Percentiles rank a stretch among this genome's conserved stretches.
These are phyloP conservation scores for Gymnopithys bicolor DNA, from an alignment of 2,797 vertebrate species.

Conservation along the genomic window DNA sequence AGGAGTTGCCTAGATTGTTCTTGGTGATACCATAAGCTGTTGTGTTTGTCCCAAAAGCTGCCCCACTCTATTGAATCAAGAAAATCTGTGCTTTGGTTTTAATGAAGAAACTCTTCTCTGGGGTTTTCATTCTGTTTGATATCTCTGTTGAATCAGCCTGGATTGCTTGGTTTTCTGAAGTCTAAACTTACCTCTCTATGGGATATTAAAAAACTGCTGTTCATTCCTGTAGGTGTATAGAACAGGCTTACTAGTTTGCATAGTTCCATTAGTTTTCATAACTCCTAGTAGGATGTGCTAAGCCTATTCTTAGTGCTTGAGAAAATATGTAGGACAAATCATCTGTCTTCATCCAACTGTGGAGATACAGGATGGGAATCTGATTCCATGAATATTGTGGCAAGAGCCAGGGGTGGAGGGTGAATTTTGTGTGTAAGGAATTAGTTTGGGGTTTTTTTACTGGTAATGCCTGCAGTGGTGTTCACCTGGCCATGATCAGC, in stretches of 20 bases:
- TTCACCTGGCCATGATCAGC: neutral
- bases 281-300: neutral
- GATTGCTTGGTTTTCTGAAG: neutral
- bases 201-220: neutral
- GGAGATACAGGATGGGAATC: neutral
- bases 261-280: neutral
- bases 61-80: neutral
- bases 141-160: neutral
- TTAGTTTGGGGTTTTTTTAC: neutral
- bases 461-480: neutral
- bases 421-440: neutral
- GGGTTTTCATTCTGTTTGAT: neutral
- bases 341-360: neutral
- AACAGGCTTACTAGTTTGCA: neutral
- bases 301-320: neutral
- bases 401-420: accelerated
- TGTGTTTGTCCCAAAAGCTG: neutral
- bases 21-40: neutral
- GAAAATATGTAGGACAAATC: neutral
- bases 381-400: neutral
- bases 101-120: neutral
- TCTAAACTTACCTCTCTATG: neutral
- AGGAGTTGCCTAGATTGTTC: neutral
- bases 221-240: neutral
- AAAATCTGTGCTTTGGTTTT: neutral